phyloP scores from a whole-genome alignment of 2,888 invertebrate species.

The Euzetes globulus region DNA sequence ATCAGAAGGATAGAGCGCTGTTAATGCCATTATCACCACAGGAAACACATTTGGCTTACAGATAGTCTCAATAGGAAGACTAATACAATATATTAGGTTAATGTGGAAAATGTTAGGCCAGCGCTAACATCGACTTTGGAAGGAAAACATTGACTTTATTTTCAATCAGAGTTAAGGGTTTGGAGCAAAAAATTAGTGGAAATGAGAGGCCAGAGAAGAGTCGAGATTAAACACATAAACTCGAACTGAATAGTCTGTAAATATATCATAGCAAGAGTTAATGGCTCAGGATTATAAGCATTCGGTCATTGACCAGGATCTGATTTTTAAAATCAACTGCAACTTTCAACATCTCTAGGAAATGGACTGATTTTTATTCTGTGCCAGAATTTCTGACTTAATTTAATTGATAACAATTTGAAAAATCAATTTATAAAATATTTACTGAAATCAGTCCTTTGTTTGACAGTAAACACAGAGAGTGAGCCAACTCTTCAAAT shows the following conservation, averaged over 20 bases:
- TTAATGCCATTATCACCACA: conserved; percentile 1
- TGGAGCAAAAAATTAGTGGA: background rate
- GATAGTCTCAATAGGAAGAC: background rate
- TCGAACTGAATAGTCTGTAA: no score
- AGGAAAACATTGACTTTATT: background rate
- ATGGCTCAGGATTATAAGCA: background rate
- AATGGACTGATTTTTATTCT: background rate
- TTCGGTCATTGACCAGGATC: no score
- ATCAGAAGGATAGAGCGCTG: background rate
- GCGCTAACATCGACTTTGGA: background rate
- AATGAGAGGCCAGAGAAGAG: conserved; percentile 4
- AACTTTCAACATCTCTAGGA: no score
- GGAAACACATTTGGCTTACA: conserved; percentile 14
- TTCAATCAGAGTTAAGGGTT: background rate
- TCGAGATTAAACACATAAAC: background rate
- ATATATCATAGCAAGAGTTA: no score
- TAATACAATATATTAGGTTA: conserved; percentile 4
- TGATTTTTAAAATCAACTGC: no score
- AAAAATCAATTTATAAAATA: background rate
- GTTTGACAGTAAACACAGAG: no score
- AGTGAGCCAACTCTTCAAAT: no score
- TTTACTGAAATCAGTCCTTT: background rate
- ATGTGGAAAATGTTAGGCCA: background rate
- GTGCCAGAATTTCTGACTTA: background rate
- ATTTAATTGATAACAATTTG: background rate